Evolutionary conservation across 2,113 vertebrate species (phyloP).

Genomic region (Sphaerodactylus townsendi): DNA sequence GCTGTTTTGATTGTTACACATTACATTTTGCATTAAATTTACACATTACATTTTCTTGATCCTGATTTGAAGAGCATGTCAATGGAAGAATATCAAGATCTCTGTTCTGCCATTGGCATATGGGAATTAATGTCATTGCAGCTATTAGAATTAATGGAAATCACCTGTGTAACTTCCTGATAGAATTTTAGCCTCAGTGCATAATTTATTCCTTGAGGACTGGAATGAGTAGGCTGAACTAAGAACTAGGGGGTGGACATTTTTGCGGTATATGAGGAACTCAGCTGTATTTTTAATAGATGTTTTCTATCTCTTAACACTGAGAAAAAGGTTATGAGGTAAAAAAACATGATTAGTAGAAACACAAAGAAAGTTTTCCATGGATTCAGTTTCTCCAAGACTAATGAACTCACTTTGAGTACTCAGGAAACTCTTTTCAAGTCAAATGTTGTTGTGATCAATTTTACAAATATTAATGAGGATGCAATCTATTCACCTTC

Average conservation of each 20-base stretch:
- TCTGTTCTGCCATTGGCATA: neutral
- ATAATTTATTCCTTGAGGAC: neutral
- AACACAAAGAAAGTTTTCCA: neutral
- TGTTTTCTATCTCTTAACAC: neutral
- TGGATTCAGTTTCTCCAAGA: neutral
- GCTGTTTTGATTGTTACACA: too few relatives aligned
- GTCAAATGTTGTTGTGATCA: neutral
- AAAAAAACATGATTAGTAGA: neutral
- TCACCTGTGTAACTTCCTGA: conserved; percentile 3
- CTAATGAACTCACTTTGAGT: neutral
- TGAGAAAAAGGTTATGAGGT: neutral
- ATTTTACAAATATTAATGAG: neutral
- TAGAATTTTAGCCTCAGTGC: conserved; percentile 6
- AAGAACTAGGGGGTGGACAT: conserved; percentile 15
- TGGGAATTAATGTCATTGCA: conserved; percentile 19
- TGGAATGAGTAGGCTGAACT: neutral
- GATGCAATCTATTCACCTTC: neutral
- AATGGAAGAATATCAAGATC: neutral
- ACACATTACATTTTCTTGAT: neutral
- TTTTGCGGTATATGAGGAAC: neutral
- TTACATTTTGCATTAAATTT: too few relatives aligned
- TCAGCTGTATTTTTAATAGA: neutral
- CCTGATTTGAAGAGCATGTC: neutral
- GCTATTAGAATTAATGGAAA: neutral
- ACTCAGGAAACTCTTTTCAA: neutral